Conservation (phyloP, 2,888 invertebrate genomes). For the Drosophila paranaensis region DNA sequence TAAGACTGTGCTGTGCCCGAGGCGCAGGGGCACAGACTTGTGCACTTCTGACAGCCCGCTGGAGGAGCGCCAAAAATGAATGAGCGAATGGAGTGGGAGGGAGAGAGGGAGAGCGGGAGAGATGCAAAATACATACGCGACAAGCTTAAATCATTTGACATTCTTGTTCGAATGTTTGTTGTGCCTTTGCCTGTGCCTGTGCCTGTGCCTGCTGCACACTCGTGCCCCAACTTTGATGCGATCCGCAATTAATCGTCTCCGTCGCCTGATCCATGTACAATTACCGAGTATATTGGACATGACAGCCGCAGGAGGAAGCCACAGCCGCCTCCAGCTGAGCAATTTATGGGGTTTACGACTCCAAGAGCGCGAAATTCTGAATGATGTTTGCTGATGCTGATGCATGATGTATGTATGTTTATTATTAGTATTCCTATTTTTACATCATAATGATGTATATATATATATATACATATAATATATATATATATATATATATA, state of each 20-base stretch:
- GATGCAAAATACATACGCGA: slow-evolving; percentile 1
- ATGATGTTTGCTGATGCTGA: background rate
- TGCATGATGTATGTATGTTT: background rate
- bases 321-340: slow-evolving; percentile 1
- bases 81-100: slow-evolving; percentile 29
- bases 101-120: background rate
- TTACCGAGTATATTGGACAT: slow-evolving; percentile 8
- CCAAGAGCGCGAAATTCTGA: background rate
- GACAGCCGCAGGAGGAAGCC: slow-evolving; percentile 18
- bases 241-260: slow-evolving; percentile 44
- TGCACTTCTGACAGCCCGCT: slow-evolving; percentile 70
- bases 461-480: too few species aligned
- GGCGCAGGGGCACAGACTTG: slow-evolving; percentile 61
- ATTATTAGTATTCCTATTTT: background rate
- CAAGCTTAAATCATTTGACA: slow-evolving; percentile 51
- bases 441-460: background rate
- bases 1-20: slow-evolving; percentile 2
- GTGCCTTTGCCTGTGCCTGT: background rate
- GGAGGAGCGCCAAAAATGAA: slow-evolving; percentile 72
- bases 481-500: too few species aligned
- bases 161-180: slow-evolving; percentile 37
- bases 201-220: background rate
- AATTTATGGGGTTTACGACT: slow-evolving; percentile 11
- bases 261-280: slow-evolving; percentile 9
- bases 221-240: slow-evolving; percentile 19